These are phyloP conservation scores for Donacobius atricapilla DNA, from an alignment of 2,113 vertebrate species.

Conservation along the genomic window DNA sequence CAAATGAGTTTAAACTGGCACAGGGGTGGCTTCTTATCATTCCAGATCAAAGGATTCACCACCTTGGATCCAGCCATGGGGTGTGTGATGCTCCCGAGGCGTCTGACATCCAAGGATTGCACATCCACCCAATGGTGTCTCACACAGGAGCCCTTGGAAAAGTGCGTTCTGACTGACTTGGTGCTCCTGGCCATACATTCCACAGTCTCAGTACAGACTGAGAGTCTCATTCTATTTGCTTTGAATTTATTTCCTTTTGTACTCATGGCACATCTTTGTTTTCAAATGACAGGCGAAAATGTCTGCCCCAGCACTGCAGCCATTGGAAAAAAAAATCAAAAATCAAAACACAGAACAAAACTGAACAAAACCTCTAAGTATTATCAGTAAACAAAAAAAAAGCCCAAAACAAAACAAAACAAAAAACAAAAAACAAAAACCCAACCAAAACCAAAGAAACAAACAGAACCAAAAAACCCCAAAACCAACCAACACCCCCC, in stretches of 20 bases:
- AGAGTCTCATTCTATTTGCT: neutral
- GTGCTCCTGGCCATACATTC: rapidly evolving
- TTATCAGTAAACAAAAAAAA: neutral
- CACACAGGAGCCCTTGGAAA: neutral
- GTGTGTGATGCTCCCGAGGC: neutral
- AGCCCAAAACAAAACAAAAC: neutral
- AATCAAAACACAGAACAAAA: neutral
- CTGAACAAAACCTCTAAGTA: rapidly evolving
- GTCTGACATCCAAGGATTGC: neutral
- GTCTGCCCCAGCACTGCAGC: neutral
- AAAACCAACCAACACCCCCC: neutral
- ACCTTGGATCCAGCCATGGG: neutral
- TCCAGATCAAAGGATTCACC: neutral
- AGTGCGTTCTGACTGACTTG: neutral
- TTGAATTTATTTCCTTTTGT: neutral
- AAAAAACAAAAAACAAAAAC: neutral
- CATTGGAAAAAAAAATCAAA: neutral
- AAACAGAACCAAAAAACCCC: neutral
- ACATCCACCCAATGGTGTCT: neutral
- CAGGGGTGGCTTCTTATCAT: neutral
- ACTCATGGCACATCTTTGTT: rapidly evolving
- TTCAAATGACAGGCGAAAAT: neutral
- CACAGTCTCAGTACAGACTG: rapidly evolving
- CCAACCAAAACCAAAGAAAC: neutral
- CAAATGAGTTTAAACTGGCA: neutral